phyloP scores from a whole-genome alignment of 1,140 invertebrate species.

The Drosophila willistoni region DNA sequence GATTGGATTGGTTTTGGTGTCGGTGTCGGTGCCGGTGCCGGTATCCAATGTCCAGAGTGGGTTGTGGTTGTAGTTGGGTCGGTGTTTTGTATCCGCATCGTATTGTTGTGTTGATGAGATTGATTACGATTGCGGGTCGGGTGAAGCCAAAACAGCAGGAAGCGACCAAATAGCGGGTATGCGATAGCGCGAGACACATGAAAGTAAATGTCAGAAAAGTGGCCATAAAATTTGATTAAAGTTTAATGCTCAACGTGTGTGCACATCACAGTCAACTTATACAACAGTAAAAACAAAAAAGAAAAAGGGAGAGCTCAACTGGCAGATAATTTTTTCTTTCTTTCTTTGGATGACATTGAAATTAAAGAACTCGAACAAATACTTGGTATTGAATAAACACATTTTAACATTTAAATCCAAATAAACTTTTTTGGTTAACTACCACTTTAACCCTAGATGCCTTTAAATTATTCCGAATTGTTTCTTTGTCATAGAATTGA shows the following conservation, averaged over 20 bases:
- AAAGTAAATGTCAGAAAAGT: slow-evolving; percentile 69
- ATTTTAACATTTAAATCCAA: no score
- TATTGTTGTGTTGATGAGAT: slow-evolving; percentile 76
- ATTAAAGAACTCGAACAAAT: neutral
- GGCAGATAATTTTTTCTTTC: neutral
- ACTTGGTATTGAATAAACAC: neutral
- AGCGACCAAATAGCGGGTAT: slow-evolving; percentile 31
- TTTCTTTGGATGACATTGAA: slow-evolving; percentile 24
- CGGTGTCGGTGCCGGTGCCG: slow-evolving; percentile 5
- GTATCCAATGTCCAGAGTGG: slow-evolving; percentile 4
- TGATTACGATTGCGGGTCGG: slow-evolving; percentile 71
- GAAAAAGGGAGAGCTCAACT: neutral
- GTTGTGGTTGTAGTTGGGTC: neutral
- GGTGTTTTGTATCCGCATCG: slow-evolving; percentile 38
- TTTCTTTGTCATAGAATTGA: no score
- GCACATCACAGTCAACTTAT: slow-evolving; percentile 12
- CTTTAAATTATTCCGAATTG: no score
- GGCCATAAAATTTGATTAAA: slow-evolving; percentile 78
- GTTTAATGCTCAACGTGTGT: slow-evolving; percentile 60
- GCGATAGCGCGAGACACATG: slow-evolving; percentile 52
- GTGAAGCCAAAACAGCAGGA: slow-evolving; percentile 10
- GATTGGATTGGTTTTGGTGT: slow-evolving; percentile 64
- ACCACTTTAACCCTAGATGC: no score
- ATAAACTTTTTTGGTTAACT: no score
- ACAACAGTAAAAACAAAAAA: slow-evolving; percentile 42